Evolutionary conservation across 2,797 vertebrate genomes (phyloP), one percentile per base, ranked within the genome.

Genomic region (Coracias cyanogaster): DNA sequence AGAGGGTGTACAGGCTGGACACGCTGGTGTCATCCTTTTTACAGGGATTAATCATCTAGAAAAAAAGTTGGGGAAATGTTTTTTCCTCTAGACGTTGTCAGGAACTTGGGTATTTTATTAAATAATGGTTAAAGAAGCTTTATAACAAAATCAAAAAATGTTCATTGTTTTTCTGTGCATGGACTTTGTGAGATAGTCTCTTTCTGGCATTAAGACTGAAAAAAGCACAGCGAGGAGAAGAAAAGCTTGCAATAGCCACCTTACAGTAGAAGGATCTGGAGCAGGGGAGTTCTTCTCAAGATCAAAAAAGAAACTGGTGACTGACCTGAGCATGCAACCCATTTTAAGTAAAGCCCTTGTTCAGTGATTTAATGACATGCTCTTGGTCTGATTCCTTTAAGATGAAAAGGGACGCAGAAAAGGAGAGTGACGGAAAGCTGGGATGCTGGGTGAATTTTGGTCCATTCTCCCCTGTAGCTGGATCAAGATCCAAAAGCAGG

Each of bases 401-500:
- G 35, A 55, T 55, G 24, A 64, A 84, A 82, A 92, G 4, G 12
- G 25, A 39, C 0, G 0, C 9, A 60, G 35, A 69, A 57, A 70
- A 65, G 15, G 49, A 48, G 14, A 79, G 48, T 0, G 9, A 55
- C 43, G 33, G 33, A 74, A 22, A 37, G 10, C 15, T 80, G 74
- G 15, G 61, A 86, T 24, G 10, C 41, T 65, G 65, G 60, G 20
- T 17, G 6, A 2, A 2, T 84, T 89, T 85, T 62, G 25, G 25
- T 37, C 31, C 1, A 0, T 81, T 71, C 9, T 67, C 3, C 8
- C 18, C 5, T 0, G 1, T 4, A 65, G 28, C 12, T 69, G 39
- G 7, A 60, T 60, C n/a, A 82, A 84, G 35, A 70, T 48, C 10
- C 16, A 55, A 87, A 85, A 11, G 4, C 31, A 57, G 52, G 33